Evolutionary conservation across 2,113 vertebrate species (phyloP), one percentile per base, ranked within the genome.

Genomic region (Perca schrenkii): DNA sequence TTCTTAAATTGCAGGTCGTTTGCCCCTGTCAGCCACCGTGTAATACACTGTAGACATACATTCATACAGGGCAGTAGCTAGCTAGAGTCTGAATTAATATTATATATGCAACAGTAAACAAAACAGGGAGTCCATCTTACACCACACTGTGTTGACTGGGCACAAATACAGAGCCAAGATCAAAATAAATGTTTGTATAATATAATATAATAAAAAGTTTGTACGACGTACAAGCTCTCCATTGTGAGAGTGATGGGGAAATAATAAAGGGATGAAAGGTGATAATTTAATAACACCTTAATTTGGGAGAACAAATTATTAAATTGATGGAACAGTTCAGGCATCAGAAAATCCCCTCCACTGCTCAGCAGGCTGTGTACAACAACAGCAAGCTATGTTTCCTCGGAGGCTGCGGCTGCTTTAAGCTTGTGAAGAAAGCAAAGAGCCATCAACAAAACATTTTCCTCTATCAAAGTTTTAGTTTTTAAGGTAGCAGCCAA

Each of bases 21-120:
- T 36, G 36, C 36, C 36, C 36, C 36, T 36, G 36, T 36, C 36
- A 8, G 7, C 36, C 6, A 36, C 36, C 6, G 7, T 36, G 8
- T 8, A 36, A 40, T 31, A 22, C 3, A 17, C 11, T 60, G 4
- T 13, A 47, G 11, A 40, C 14, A 57, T 34, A 28, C 14, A 57
- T 34, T 63, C 19, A 69, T 56, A 47, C 22, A 46, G 25, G 36
- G 10, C 21, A 71, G 58, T 49, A 56, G 25, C 50, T n/a, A 25
- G 25, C 25, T 40, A 40, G 16, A 61, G 34, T 54, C 34, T n/a
- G 16, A 2, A 25, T 65, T 49, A 19, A 10, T 22, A 52, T 74
- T 68, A 1, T 25, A 34, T 36, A 6, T 49, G 34, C 64, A 77
- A 22, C 19, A 50, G 15, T 58, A 73, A 80, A 60, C 63, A 74